Base-by-base conservation (phyloP, 2,888 invertebrate genomes). In the Lathronympha strigana region DNA sequence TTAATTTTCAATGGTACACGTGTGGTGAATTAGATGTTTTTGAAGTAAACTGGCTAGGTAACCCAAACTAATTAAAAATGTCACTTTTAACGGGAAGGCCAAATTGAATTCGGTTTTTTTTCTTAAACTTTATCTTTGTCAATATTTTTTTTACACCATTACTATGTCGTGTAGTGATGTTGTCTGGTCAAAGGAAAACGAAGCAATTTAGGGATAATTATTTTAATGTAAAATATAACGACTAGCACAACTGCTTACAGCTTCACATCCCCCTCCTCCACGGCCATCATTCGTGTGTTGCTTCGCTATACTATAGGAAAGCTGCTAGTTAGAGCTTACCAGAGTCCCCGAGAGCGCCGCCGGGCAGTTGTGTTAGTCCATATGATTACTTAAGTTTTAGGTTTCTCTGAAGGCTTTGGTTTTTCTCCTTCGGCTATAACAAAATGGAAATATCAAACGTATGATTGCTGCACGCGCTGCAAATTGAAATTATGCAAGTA, bases 371-470 rank as follows among this genome's bases (percentile, higher is more conserved):
- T 25, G 25, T 3, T 38, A 43, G 33, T 50, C 19, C n/a, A 17
- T 38, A 8, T 6, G 15, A 13, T 3, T 9, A 4, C 2, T 45
- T 55, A 69, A 31, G 67, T 71, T 74, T 61, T 76, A 68, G 61
- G 74, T 74, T 40, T 75, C 70, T 50, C 67, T 15, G 43, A 8
- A 21, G 60, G n/a, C 9, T 71, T 60, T 51, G 79, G 80, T 66
- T 78, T 83, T 61, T 80, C 74, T 6, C 83, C 83, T 13, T 64
- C 69, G 51, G 76, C 83, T 83, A 75, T 58, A 80, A 82, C 51
- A 57, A 57, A 66, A 64, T 8, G 13, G 1, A 8, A 23, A 19
- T 43, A 2, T 21, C 3, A 19, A 43, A 43, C n/a, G n/a, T n/a
- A n/a, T n/a, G n/a, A n/a, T n/a, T n/a, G n/a, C n/a, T n/a, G n/a